Evolutionary conservation across 1,140 invertebrate species (phyloP), one percentile per base, ranked within the genome.

Genomic region (Diorhabda carinulata): DNA sequence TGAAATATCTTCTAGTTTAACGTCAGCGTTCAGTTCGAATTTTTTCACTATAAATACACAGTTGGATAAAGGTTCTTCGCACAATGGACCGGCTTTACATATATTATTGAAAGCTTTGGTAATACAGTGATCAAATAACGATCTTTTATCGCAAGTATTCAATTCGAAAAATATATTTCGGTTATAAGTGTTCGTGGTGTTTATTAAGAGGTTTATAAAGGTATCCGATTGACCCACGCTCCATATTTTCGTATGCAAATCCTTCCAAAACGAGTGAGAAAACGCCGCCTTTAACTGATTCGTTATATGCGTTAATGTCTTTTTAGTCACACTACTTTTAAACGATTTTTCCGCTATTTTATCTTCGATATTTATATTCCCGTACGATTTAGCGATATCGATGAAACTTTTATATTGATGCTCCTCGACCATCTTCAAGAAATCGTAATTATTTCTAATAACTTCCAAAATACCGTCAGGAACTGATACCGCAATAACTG

Each of bases 21-120:
- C 95, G 83, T 97, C 98, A 25, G 98, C 79, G 3, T 96, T 95
- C 3, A 97, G 80, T 86, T 98, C 94, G 82, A 98, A 99, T 2
- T 97, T 97, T 84, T 92, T 96, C 2, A 98, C 85, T 5, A 80
- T 69, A 68, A 81, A 79, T 3, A 74, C 78, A 70, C 77, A 78
- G 60, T 80, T 77, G 43, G 70, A 74, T 43, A 81, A 61, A 3
- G 78, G 78, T 75, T 81, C 80, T 68, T 80, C 75, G 64, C 80
- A 81, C 8, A 81, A 61, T 3, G 78, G 79, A 3, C 80, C 80
- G 5, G 79, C 72, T 69, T 77, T 75, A 66, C 76, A 79, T 60
- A 72, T 73, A 52, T 67, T 74, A 58, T 80, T 71, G 66, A 80
- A 81, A 3, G 77, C 74, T 63, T 77, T 77, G 2, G 76, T 68